Conservation (phyloP, 2,113 vertebrate genomes). For the Gymnogyps californianus region DNA sequence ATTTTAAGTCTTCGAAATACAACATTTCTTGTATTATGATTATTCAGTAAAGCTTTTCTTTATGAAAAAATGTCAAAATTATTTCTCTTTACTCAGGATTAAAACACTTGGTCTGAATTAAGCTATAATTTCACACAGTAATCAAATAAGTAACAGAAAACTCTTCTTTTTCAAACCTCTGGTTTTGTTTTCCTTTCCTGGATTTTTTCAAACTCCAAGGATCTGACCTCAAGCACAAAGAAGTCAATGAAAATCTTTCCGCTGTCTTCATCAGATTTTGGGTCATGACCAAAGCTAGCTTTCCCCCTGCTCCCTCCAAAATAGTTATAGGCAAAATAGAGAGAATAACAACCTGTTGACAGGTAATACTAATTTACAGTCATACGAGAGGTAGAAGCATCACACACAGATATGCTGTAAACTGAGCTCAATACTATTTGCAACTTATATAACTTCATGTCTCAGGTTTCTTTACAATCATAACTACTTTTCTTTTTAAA, state of each 20-base stretch:
- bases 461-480: constrained; percentile 11
- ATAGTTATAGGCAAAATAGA: neutral
- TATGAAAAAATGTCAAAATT: neutral
- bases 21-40: neutral
- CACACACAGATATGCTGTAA: neutral
- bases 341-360: constrained; percentile 30
- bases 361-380: constrained; percentile 19
- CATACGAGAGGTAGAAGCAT: neutral
- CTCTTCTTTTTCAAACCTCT: neutral
- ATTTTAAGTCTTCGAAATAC: neutral
- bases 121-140: neutral
- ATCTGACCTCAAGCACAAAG: neutral
- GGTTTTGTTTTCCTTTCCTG: neutral
- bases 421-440: neutral
- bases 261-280: neutral
- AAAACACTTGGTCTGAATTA: neutral
- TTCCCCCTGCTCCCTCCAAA: neutral
- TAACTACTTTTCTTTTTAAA: neutral
- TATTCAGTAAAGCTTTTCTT: neutral
- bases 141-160: neutral
- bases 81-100: neutral
- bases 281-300: constrained; percentile 10
- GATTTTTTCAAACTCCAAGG: neutral
- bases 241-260: neutral
- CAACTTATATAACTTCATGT: neutral